Percentiles rank a stretch among this genome's conserved stretches.
Conservation (phyloP, 2,113 vertebrate species). For the Macquaria ambigua region DNA sequence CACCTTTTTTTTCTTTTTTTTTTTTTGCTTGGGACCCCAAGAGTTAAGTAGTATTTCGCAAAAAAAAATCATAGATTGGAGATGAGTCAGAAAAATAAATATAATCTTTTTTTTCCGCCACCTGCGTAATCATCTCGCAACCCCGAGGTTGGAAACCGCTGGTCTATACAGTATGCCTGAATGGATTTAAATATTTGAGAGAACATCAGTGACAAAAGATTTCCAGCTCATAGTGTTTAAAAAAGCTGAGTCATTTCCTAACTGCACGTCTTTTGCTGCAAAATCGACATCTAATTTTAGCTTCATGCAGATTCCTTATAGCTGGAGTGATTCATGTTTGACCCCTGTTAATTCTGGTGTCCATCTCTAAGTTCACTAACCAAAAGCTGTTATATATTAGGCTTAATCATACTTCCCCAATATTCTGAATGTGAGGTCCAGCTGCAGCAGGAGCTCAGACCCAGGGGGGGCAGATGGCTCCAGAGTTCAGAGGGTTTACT, state of each 20-base stretch:
- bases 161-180: neutral
- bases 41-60: neutral
- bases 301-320: neutral
- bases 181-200: neutral
- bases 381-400: neutral
- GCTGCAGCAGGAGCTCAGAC: constrained; percentile 37
- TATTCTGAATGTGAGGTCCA: constrained; percentile 25
- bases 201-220: neutral
- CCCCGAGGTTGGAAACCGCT: neutral
- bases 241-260: constrained; percentile 41
- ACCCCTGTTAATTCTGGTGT: neutral
- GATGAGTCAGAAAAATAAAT: neutral
- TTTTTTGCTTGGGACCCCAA: too few relatives aligned
- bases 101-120: neutral
- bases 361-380: constrained; percentile 3
- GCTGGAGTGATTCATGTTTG: neutral
- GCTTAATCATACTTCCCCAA: neutral
- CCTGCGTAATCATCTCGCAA: neutral
- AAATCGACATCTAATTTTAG: neutral
- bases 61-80: neutral
- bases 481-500: constrained; percentile 53
- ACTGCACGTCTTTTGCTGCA: neutral
- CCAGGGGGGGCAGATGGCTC: constrained; percentile 13
- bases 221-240: neutral
- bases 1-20: too few relatives aligned